Conservation (phyloP, 2,797 vertebrate species). For the Malacoraja senta region DNA sequence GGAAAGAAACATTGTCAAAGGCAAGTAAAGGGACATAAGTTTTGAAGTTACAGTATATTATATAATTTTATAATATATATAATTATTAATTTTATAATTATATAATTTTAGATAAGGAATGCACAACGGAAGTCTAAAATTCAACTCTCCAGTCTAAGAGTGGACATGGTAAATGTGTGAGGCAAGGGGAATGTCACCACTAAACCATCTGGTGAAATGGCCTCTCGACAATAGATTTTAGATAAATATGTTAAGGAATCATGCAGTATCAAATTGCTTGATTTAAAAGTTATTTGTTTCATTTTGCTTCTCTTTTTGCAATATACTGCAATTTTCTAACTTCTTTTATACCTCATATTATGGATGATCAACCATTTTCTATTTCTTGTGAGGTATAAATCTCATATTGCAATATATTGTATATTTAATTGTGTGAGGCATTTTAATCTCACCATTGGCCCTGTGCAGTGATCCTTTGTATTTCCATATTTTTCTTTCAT, state of each 20-base stretch:
- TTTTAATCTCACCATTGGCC: slow-evolving; percentile 31
- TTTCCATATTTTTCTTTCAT: slow-evolving; percentile 32
- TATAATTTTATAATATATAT: too few species aligned
- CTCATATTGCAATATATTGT: slow-evolving; percentile 22
- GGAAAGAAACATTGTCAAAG: not conserved
- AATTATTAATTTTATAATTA: too few species aligned
- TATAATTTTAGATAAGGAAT: not conserved
- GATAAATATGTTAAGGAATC: not conserved
- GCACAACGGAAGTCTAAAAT: not conserved
- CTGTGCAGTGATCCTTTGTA: slow-evolving; percentile 31
- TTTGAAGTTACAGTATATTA: not conserved
- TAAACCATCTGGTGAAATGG: not conserved
- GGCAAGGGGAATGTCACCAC: not conserved
- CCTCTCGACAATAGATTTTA: not conserved
- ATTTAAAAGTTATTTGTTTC: not conserved
- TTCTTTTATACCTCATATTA: not conserved
- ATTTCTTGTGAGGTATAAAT: slow-evolving; percentile 25
- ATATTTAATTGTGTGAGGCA: slow-evolving; percentile 28
- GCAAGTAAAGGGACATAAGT: not conserved
- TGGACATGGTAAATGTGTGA: not conserved
- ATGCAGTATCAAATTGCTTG: not conserved
- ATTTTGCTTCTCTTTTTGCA: not conserved
- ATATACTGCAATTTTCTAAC: not conserved
- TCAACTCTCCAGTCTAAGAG: not conserved
- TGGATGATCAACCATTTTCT: not conserved